Conservation (phyloP, 2,888 invertebrate species). For the Ectemnius lituratus region DNA sequence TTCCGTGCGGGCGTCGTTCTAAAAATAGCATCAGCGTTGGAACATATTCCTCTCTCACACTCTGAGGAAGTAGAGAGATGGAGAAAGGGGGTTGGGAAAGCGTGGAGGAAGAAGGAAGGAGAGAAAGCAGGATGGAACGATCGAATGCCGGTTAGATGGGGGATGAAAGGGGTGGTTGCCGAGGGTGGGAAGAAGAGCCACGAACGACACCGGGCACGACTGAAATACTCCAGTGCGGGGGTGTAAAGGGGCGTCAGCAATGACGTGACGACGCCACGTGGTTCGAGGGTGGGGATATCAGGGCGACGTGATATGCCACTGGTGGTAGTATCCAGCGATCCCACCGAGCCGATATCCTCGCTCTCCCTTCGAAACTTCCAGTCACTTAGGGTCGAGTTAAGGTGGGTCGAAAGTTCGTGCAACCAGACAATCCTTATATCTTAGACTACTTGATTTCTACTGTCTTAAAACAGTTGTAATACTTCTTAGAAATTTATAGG, state of each 20-base stretch:
- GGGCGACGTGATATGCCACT: constrained; percentile 24
- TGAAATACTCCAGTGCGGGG: constrained; percentile 42
- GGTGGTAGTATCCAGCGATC: constrained; percentile 17
- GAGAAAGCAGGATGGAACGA: constrained; percentile 14
- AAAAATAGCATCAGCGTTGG: constrained; percentile 49
- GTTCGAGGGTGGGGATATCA: constrained; percentile 26
- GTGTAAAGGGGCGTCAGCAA: constrained; percentile 44
- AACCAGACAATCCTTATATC: no score
- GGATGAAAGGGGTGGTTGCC: background rate
- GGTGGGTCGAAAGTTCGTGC: no score
- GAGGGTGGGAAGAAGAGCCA: background rate
- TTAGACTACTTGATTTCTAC: no score
- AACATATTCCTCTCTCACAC: background rate
- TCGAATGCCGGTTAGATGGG: background rate
- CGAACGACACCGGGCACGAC: constrained; percentile 29
- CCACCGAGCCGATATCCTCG: constrained; percentile 10
- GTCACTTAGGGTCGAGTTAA: background rate
- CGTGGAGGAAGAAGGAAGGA: constrained; percentile 34
- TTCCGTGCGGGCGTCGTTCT: constrained; percentile 39
- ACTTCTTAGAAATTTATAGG: no score
- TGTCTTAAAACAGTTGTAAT: no score
- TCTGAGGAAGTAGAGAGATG: background rate
- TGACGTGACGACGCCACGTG: constrained; percentile 35
- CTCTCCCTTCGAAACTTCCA: background rate
- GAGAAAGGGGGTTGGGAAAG: constrained; percentile 22